Base-by-base conservation (phyloP, 2,797 vertebrate genomes). In the Phataginus tricuspis region DNA sequence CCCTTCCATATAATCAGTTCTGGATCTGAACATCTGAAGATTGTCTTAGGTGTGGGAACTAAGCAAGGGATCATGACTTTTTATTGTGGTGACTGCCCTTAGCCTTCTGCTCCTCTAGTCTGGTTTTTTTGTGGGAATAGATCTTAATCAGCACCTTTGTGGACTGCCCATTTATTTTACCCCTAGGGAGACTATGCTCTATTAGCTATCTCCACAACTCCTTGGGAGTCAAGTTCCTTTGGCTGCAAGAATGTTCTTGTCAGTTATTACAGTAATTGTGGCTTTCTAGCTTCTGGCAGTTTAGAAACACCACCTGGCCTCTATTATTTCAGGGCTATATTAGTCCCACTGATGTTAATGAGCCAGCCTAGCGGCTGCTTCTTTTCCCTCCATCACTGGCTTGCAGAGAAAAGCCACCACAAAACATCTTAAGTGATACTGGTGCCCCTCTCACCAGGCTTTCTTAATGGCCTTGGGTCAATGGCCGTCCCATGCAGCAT, bases 231-330 rank as follows among this genome's bases (percentile, higher is more conserved):
- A 90, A 93, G 74, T 13, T 85, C 64, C 27, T 74, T 90, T 61
- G 86, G 66, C 75, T 59, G 9, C 23, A 59, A 53, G 82, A 79
- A 19, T 86, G 91, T 80, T 66, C 80, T 79, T 84, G 78, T 53
- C 63, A 78, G 78, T 92, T 37, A 71, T 61, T 84, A 71, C 39
- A 71, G 31, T 78, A 96, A 96, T 63, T 86, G 80, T 51, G 74
- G n/a, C 16, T 80, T 95, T 63, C 79, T 57, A 78, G 79, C 37
- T 86, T 79, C 57, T 77, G 74, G 80, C 86, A 75, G 39, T 59
- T 86, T 31, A 80, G 27, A 59, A 86, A 11, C 66, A 74, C 66
- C 91, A 93, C 80, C 53, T 71, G 71, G 77, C 34, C 55, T 89
- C 63, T 64, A 16, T 85, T 39, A 86, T 57, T 79, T 66, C 74